Evolutionary conservation across 1,140 invertebrate species (phyloP), one percentile per base, ranked within the genome.

Genomic region (Scaptomyza graminum): DNA sequence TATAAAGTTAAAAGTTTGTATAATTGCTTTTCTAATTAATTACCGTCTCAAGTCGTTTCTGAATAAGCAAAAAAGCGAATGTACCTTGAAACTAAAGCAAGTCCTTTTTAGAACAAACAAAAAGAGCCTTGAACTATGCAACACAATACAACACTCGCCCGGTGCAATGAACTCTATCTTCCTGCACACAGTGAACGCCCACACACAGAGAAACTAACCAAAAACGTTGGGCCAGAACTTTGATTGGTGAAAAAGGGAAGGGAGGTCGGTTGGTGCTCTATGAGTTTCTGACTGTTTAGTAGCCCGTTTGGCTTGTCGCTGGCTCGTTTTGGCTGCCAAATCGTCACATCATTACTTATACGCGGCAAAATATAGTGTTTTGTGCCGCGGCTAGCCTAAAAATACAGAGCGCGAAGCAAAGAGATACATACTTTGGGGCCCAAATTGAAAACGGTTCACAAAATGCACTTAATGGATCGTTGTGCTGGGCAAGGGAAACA

Each of bases 341-440:
- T 87, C 82, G 83, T 87, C 82, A 87, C 82, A 87, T 87, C 82
- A 87, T 87, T 87, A 87, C 82, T 87, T 87, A 87, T 87, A 82
- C 74, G 76, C 62, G 62, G 31, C 68, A 81, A 87, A 85, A 87
- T 82, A 88, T 73, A 87, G 78, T 80, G 81, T 74, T 85, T 87
- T 82, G 43, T 31, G 54, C 25, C 13, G 9, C 15, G 25, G 39
- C 6, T 60, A 61, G 71, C 37, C 68, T 47, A 66, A 70, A 78
- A 70, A 77, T 60, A 57, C 37, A 72, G 61, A 34, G 22, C 5
- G 3, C 5, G 59, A 50, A 50, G 49, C 52, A 13, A 77, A 7
- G 28, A 7, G 18, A 22, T 22, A 22, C 18, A 22, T 22, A 34
- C 31, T 34, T 9, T 34, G 31, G 31, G 31, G 70, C 63, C 63